Base-by-base conservation (phyloP, 2,113 vertebrate species). In the Callaeas wilsoni region DNA sequence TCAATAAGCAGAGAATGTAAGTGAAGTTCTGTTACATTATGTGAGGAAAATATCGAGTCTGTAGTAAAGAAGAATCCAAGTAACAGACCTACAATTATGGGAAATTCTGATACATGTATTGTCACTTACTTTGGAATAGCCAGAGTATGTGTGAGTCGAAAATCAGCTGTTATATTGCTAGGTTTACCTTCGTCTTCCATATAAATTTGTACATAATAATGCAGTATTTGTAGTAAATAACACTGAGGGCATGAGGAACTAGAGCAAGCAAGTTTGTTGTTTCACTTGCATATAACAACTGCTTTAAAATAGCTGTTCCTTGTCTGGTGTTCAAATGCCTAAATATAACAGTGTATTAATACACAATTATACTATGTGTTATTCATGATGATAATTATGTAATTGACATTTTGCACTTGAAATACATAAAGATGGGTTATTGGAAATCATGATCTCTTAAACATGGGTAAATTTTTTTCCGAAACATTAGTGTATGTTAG, bases 161-260 rank as follows among this genome's bases (percentile, higher is more conserved):
- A 78, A 32, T 16, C 16, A 42, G 16, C 18, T 9, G 4, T 30
- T 52, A 4, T 5, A 15, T 56, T 86, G 19, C 12, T 42, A 56
- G n/a, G 22, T 44, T 84, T 23, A 41, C 16, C n/a, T 89, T 44
- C 56, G 55, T n/a, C n/a, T n/a, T n/a, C n/a, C n/a, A 32, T n/a
- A 52, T 27, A 29, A 30, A 32, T 56, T 49, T 89, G 30, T 49
- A 19, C 3, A 2, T 22, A 19, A 3, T 37, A 10, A 64, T 30
- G 7, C 18, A 44, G 8, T 50, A 50, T 77, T 73, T 64, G 10
- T 35, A 52, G 22, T 49, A 49, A 64, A 17, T 56, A 87, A 27
- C 12, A 25, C 12, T 0, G 0, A 64, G 21, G 13, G 29, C 3
- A 4, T 46, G 44, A 79, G 30, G 20, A 68, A 52, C 27, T 32